phyloP scores from a whole-genome alignment of 2,888 invertebrate genomes.

The Stenchaetothrips biformis region DNA sequence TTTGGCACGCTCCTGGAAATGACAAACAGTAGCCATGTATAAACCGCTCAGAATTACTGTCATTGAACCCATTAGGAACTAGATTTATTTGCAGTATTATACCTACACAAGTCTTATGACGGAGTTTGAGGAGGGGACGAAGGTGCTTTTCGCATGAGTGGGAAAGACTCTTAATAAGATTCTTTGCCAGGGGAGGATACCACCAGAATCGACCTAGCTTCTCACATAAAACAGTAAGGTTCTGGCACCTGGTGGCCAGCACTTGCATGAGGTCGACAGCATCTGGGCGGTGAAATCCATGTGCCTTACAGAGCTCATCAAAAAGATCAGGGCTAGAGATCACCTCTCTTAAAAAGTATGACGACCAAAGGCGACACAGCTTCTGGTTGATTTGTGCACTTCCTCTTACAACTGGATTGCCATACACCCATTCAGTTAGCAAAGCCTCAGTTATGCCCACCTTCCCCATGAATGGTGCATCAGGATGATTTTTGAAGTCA shows the following conservation, averaged over 20 bases:
- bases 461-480: not conserved
- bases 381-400: not conserved
- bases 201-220: not conserved
- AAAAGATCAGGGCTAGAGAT: not conserved
- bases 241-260: not conserved
- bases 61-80: not conserved
- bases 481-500: not conserved
- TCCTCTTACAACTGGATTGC: not conserved
- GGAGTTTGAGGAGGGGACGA: not conserved
- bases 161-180: not conserved
- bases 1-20: not conserved
- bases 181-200: not conserved
- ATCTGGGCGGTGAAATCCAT: not conserved
- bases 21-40: not conserved
- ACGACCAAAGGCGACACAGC: not conserved
- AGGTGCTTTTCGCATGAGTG: not conserved
- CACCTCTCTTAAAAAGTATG: not conserved
- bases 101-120: not conserved
- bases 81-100: not conserved
- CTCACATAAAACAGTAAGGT: not conserved
- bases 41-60: not conserved
- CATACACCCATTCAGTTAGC: not conserved
- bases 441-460: not conserved
- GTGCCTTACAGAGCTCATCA: not conserved
- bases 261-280: not conserved